A percentile compares a stretch with the other conserved stretches of the same genome.
Evolutionary conservation across 2,113 vertebrate species (phyloP).

Genomic region (Odobenus rosmarus): DNA sequence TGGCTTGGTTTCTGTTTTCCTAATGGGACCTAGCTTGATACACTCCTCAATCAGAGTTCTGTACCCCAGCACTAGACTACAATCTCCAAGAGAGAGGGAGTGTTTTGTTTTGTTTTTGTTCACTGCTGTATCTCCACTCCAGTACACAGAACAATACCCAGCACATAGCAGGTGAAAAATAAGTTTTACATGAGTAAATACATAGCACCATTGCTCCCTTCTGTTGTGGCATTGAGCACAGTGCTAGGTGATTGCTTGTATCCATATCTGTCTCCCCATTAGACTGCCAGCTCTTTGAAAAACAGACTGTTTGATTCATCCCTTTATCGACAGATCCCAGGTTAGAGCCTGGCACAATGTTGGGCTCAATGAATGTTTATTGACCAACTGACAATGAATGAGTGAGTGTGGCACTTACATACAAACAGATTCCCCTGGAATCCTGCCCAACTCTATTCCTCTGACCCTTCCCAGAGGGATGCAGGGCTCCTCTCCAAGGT

Average conservation of each 20-base stretch:
- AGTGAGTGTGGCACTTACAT: neutral
- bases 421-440: neutral
- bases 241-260: too few species aligned
- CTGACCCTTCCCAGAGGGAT: neutral
- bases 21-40: neutral
- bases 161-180: fast-evolving
- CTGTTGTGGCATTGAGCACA: neutral
- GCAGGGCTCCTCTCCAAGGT: neutral
- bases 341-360: neutral
- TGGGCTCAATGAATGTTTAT: neutral
- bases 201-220: neutral
- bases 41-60: neutral
- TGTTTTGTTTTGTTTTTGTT: neutral
- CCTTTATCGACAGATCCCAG: neutral
- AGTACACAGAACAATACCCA: neutral
- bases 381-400: neutral
- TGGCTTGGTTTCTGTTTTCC: neutral
- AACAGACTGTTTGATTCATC: neutral
- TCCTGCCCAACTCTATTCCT: neutral
- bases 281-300: neutral
- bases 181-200: neutral
- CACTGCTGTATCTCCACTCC: neutral
- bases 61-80: too few species aligned
- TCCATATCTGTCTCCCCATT: neutral
- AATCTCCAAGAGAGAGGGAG: neutral